These are phyloP conservation scores for Sebastes vulpes DNA, from an alignment of 2,797 vertebrate species.

Conservation along the genomic window DNA sequence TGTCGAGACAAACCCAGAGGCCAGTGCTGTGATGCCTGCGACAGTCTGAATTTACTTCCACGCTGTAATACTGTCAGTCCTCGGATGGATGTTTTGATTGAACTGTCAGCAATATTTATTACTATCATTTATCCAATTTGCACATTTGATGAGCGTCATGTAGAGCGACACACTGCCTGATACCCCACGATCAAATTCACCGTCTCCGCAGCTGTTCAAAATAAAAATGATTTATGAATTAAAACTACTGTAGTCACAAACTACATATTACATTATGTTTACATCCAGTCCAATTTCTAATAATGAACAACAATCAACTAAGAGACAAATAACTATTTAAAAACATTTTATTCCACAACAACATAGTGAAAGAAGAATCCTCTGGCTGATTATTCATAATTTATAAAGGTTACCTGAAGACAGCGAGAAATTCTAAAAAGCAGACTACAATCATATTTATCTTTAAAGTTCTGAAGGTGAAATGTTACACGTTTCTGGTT, in stretches of 20 bases:
- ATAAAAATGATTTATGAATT: not conserved
- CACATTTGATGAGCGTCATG: constrained; percentile 5
- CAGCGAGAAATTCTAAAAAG: not conserved
- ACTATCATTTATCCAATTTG: constrained; percentile 36
- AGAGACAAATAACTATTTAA: not conserved
- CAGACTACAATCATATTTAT: not conserved
- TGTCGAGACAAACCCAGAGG: not conserved
- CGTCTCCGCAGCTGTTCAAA: not conserved
- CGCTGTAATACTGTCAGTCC: constrained; percentile 30
- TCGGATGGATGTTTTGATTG: constrained; percentile 33
- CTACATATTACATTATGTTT: not conserved
- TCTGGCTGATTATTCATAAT: not conserved
- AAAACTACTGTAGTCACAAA: not conserved
- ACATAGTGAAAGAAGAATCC: not conserved
- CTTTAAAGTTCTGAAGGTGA: not conserved
- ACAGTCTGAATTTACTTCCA: constrained; percentile 20
- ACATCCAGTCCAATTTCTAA: not conserved
- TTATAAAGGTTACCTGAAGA: no score
- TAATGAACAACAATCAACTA: not conserved
- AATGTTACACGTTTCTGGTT: not conserved
- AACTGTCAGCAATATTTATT: constrained; percentile 36
- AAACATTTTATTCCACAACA: not conserved
- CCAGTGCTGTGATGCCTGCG: not conserved
- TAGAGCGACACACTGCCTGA: not conserved
- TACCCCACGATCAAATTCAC: not conserved